phyloP scores from a whole-genome alignment of 2,888 invertebrate genomes.

The Archips crataeganus region DNA sequence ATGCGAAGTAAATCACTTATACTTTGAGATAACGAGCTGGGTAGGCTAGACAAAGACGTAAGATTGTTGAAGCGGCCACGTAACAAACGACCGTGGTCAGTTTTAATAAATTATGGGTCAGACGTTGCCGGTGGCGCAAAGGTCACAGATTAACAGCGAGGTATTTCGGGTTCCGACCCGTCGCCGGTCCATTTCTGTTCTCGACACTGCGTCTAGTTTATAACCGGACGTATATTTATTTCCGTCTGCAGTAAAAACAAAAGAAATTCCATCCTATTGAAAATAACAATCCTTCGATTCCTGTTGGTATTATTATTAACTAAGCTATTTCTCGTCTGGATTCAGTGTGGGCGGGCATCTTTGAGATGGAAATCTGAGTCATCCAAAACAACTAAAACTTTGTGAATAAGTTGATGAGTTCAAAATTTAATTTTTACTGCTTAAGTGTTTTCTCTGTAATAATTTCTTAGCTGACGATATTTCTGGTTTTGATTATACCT shows the following conservation, averaged over 20 bases:
- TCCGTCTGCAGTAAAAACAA: not conserved
- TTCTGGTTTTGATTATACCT: no score
- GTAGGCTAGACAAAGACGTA: slow-evolving; percentile 24
- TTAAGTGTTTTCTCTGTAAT: not conserved
- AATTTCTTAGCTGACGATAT: not conserved
- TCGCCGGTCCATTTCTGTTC: slow-evolving; percentile 68
- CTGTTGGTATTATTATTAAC: not conserved
- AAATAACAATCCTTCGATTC: not conserved
- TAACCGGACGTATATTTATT: slow-evolving; percentile 48
- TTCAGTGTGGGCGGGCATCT: slow-evolving; percentile 2
- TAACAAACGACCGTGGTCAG: slow-evolving; percentile 60
- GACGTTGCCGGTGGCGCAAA: slow-evolving; percentile 65
- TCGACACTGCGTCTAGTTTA: slow-evolving; percentile 60
- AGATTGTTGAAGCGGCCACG: slow-evolving; percentile 35
- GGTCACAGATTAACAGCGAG: slow-evolving; percentile 78
- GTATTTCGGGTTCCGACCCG: slow-evolving; percentile 76
- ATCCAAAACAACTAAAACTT: slow-evolving; percentile 7
- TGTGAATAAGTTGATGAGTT: not conserved
- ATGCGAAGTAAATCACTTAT: not conserved
- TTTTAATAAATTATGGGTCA: slow-evolving; percentile 77
- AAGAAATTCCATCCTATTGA: not conserved
- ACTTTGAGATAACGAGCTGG: slow-evolving; percentile 17
- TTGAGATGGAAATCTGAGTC: not conserved
- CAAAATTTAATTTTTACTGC: not conserved
- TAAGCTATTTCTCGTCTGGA: not conserved